phyloP scores from a whole-genome alignment of 1,140 invertebrate species.

The Penaeus chinensis region DNA sequence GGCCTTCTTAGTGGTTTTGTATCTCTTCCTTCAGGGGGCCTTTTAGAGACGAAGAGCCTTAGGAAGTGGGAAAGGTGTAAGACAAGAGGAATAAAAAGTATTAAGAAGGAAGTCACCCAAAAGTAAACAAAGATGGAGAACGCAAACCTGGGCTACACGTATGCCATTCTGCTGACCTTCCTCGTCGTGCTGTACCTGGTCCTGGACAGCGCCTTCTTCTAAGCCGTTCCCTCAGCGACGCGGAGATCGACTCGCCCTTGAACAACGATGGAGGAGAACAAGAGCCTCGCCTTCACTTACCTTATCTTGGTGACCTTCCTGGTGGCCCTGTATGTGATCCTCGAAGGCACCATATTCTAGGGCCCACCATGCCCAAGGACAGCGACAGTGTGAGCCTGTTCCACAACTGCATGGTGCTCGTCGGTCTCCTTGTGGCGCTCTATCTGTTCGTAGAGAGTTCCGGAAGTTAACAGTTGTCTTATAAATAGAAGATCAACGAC shows the following conservation, averaged over 20 bases:
- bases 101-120: background rate
- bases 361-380: background rate
- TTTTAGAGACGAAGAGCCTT: background rate
- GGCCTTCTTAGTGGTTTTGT: conserved; percentile 37
- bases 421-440: conserved; percentile 22
- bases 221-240: background rate
- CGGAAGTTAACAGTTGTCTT: background rate
- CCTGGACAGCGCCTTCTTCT: conserved; percentile 43
- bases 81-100: background rate
- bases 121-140: background rate
- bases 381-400: conserved; percentile 15
- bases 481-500: background rate
- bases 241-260: too few species aligned
- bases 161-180: conserved; percentile 34
- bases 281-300: background rate
- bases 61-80: background rate
- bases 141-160: conserved; percentile 38
- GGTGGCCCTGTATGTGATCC: background rate
- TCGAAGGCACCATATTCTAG: conserved; percentile 1
- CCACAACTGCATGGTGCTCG: conserved; percentile 21
- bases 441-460: background rate
- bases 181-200: conserved; percentile 40
- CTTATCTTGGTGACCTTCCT: background rate
- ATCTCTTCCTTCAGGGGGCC: conserved; percentile 35
- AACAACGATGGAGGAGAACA: conserved; percentile 26